Evolutionary conservation across 2,113 vertebrate genomes (phyloP), one percentile per base, ranked within the genome.

Genomic region (cattle (Bos taurus)): DNA sequence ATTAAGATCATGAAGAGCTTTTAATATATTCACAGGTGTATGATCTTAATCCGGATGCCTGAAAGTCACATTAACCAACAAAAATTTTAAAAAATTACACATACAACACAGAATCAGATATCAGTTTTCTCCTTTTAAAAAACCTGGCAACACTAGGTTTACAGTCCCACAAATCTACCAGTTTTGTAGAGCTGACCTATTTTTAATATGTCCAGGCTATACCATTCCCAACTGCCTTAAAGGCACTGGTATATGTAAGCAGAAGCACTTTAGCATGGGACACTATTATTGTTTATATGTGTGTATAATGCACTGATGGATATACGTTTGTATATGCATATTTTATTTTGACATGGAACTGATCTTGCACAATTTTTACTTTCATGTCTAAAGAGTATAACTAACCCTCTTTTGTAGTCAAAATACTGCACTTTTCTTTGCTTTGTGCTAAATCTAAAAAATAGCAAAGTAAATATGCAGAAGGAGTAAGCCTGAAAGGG

Each of bases 401-500:
- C 28, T 78, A 71, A 62, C 33, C 23, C 6, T 89, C 14, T n/a
- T 90, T 74, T 90, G 48, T 62, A 50, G 25, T 95, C 36, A 86
- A 25, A 83, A 59, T 25, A 54, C 1, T 89, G 4, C 1, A 36
- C 13, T 88, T 60, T 94, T 59, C 36, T 52, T 26, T 88, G 26
- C 48, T 82, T 83, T 96, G 19, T 50, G 86, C 23, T 80, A 67
- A 97, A 81, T 43, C 81, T 64, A 43, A 56, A 83, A 92, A 52
- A 50, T 11, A 90, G 57, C 43, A 67, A 46, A 82, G 26, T 89
- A 56, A 33, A 43, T 60, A 10, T 52, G 36, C 19, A 67, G 40
- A 97, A 94, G 62, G 6, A 64, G 30, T 15, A 30, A 97, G 77
- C 25, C 77, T 9, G 56, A 81, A 93, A 93, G 97, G 98, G 98